These are phyloP conservation scores for Dolichoris vasculosae DNA, from an alignment of 1,140 invertebrate species.

Conservation along the genomic window DNA sequence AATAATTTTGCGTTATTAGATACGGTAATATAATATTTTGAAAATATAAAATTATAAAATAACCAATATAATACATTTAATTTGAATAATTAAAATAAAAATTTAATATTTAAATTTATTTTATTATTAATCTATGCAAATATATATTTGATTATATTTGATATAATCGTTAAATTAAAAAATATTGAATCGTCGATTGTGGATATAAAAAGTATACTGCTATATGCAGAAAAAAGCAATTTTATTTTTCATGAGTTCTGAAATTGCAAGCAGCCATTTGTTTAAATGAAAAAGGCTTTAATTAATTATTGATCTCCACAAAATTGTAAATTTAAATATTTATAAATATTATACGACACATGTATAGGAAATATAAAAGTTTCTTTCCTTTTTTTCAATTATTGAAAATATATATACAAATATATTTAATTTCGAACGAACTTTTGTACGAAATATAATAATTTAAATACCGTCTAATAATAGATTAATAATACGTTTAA, in stretches of 20 bases:
- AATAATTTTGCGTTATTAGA: background rate
- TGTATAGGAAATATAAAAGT: background rate
- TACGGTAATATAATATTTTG: background rate
- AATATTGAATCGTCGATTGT: constrained; percentile 3
- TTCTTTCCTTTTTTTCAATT: background rate
- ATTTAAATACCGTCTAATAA: background rate
- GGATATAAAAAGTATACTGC: background rate
- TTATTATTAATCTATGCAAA: background rate
- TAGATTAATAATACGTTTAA: background rate
- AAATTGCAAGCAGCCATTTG: background rate
- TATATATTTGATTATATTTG: background rate
- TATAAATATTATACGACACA: background rate
- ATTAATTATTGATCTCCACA: background rate
- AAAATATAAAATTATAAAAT: background rate
- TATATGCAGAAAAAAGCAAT: background rate
- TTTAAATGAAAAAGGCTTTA: constrained; percentile 5
- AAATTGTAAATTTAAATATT: background rate
- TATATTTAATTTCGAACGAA: background rate
- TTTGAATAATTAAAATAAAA: background rate
- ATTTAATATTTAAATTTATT: background rate
- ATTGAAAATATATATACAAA: background rate
- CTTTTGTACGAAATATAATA: background rate
- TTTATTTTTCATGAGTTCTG: background rate
- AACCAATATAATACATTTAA: background rate
- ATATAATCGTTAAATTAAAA: constrained; percentile 16